A percentile compares a stretch with the other conserved stretches of the same genome.
These are phyloP conservation scores for Polypterus bichir DNA, from an alignment of 2,113 vertebrate genomes.

Conservation along the genomic window DNA sequence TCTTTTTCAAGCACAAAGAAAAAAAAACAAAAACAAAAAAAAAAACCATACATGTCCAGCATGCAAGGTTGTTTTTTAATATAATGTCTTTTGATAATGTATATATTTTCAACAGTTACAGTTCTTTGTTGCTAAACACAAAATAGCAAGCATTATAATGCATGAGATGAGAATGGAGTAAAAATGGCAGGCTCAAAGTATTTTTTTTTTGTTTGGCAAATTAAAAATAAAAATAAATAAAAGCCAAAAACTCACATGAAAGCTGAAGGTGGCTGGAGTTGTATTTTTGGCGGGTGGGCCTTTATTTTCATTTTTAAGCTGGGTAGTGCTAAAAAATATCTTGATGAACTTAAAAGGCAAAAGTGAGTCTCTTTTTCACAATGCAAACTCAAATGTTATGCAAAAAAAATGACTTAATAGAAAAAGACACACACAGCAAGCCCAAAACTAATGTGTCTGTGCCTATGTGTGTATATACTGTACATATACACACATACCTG, in stretches of 20 bases:
- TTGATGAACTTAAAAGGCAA: conserved; percentile 58
- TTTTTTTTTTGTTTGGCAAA: conserved; percentile 69
- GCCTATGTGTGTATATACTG: no score
- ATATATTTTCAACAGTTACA: conserved; percentile 66
- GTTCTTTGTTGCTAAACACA: conserved; percentile 79
- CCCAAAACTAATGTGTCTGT: conserved; percentile 34
- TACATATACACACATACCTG: no score
- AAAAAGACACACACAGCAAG: conserved; percentile 55
- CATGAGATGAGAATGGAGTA: conserved; percentile 86
- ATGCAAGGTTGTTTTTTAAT: conserved; percentile 91
- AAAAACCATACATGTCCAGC: conserved; percentile 97
- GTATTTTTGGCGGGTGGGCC: conserved; percentile 56
- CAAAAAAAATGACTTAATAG: conserved; percentile 50
- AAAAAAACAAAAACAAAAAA: conserved; percentile 44
- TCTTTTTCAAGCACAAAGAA: conserved; percentile 76
- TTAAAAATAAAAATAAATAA: conserved; percentile 19
- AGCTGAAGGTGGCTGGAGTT: conserved; percentile 66
- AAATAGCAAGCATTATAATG: conserved; percentile 79
- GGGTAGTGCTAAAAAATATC: conserved; percentile 51
- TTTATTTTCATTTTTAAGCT: conserved; percentile 51
- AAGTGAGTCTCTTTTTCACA: conserved; percentile 49
- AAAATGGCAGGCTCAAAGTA: conserved; percentile 71
- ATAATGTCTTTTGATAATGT: conserved; percentile 72
- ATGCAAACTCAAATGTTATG: conserved; percentile 59
- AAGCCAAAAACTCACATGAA: conserved; percentile 57